Conservation (phyloP, 2,888 invertebrate species). For the Noctua comes region DNA sequence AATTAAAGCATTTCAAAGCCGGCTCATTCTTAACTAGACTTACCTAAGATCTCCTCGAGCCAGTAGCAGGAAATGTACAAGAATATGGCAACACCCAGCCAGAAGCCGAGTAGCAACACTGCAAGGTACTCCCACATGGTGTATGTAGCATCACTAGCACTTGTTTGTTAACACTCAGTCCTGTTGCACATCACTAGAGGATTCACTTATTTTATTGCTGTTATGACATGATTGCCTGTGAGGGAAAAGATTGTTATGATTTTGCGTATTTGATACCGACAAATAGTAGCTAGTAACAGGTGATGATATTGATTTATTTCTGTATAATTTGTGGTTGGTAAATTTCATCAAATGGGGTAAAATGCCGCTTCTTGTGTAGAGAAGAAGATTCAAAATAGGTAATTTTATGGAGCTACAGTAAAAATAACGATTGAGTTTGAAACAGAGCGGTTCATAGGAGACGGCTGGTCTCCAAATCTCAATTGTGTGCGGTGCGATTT, state of each 20-base stretch:
- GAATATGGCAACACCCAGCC: slow-evolving; percentile 88
- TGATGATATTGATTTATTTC: slow-evolving; percentile 2
- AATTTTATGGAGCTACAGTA: background rate
- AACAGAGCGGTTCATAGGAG: background rate
- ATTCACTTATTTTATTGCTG: slow-evolving; percentile 20
- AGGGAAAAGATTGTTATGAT: slow-evolving; percentile 20
- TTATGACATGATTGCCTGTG: slow-evolving; percentile 34
- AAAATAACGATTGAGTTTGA: too few relatives aligned
- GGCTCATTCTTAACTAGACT: slow-evolving; percentile 73
- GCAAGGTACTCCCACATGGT: slow-evolving; percentile 87
- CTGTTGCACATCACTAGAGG: slow-evolving; percentile 56
- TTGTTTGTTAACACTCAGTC: slow-evolving; percentile 31
- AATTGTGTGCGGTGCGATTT: background rate
- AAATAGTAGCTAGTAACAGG: background rate
- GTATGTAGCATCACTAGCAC: slow-evolving; percentile 69
- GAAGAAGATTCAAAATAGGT: background rate
- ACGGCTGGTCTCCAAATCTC: background rate
- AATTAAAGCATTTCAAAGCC: background rate
- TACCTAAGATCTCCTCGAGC: slow-evolving; percentile 91
- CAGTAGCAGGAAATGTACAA: slow-evolving; percentile 90
- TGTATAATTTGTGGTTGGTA: background rate
- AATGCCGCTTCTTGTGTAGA: background rate
- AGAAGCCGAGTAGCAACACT: slow-evolving; percentile 86
- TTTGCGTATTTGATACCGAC: slow-evolving; percentile 37
- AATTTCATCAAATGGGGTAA: background rate